phyloP scores from a whole-genome alignment of 2,113 vertebrate genomes.

The Boleophthalmus pectinirostris region DNA sequence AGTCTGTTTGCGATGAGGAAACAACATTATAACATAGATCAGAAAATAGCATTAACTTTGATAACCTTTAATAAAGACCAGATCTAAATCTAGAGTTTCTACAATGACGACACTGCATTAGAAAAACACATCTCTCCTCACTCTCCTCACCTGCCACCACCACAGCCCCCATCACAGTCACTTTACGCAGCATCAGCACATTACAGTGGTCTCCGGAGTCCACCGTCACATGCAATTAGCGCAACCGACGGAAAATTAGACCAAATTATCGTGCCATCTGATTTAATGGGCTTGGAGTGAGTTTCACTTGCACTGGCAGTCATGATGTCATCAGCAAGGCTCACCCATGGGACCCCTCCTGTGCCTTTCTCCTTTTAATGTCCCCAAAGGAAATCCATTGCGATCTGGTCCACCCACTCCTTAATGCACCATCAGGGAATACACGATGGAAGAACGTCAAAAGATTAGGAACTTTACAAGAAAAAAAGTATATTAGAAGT shows the following conservation, averaged over 20 bases:
- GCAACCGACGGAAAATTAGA: conserved; percentile 76
- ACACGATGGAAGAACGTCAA: conserved; percentile 49
- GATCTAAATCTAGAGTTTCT: too few species aligned
- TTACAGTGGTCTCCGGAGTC: conserved; percentile 66
- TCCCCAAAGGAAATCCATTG: conserved; percentile 59
- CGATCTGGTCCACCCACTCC: conserved; percentile 51
- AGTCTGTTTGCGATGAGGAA: too few species aligned
- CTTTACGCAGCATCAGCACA: conserved; percentile 71
- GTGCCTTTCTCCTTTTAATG: conserved; percentile 60
- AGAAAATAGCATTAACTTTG: too few species aligned
- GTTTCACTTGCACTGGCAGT: conserved; percentile 31
- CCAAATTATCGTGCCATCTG: conserved; percentile 72
- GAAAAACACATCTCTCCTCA: conserved; percentile 51
- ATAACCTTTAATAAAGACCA: too few species aligned
- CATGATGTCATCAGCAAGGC: conserved; percentile 58
- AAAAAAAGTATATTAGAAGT: conserved; percentile 34
- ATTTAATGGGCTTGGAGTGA: conserved; percentile 65
- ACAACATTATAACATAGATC: too few species aligned
- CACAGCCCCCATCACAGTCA: conserved; percentile 61
- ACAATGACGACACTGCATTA: not conserved
- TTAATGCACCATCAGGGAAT: conserved; percentile 59
- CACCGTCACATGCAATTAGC: conserved; percentile 75
- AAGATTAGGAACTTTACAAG: conserved; percentile 3
- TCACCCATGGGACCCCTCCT: conserved; percentile 51
- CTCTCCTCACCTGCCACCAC: conserved; percentile 28